Evolutionary conservation across 1,140 invertebrate species (phyloP), one percentile per base, ranked within the genome.

Genomic region (Sycophaga agraensis): DNA sequence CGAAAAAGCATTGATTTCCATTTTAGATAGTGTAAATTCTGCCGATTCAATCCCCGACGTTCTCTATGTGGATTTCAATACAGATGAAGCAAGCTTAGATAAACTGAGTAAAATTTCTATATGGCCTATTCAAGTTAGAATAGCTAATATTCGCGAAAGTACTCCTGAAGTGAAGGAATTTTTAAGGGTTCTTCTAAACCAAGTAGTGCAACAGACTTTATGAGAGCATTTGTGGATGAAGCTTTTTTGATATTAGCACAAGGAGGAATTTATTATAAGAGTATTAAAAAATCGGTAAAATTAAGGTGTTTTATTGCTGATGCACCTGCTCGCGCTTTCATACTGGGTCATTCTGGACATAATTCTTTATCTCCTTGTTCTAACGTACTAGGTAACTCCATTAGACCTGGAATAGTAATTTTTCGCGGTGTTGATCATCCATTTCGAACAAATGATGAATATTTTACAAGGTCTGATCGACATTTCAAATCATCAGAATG

Each of bases 141-240:
- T 51, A n/a, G 19, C 17, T 9, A 51, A 51, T 39, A 21, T 51
- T 39, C 21, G 11, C 9, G n/a, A 39, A 9, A 24, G 35, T 37
- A 1, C 17, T 21, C 56, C 57, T 28, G 43, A 59, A 48, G 58
- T 59, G 48, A 61, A 9, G 58, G 54, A n/a, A 48, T 67, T 21
- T 64, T 49, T 54, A 53, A 37, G 40, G 62, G 66, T 22, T 16
- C 22, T 14, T 19, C 48, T 31, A 67, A 67, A 59, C 58, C 62
- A 8, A 31, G 12, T 8, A 45, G 45, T 59, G 31, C 58, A 19
- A 22, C 12, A 16, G 37, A 62, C 4, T 64, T 67, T n/a, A n/a
- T n/a, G n/a, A n/a, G n/a, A n/a, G n/a, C n/a, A n/a, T 60, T 46
- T 19, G 26, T 28, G 49, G 54, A 42, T 9, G 17, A 40, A n/a